Percentiles rank a stretch among this genome's conserved stretches.
phyloP scores from a whole-genome alignment of 2,888 invertebrate species.

The Aelia acuminata region DNA sequence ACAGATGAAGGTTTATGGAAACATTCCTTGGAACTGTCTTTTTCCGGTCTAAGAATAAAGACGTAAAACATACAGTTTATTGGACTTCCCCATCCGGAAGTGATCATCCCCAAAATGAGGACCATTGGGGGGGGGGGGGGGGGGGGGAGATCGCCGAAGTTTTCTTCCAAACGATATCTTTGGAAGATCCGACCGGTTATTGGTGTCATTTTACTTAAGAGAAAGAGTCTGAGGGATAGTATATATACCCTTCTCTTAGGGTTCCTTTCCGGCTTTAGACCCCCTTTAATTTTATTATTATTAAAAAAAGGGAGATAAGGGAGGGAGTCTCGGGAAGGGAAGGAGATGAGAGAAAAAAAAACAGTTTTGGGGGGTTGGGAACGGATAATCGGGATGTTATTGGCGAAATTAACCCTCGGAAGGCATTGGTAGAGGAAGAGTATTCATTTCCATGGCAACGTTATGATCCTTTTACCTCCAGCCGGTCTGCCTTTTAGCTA shows the following conservation, averaged over 20 bases:
- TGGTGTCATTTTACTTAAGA: slow-evolving; percentile 39
- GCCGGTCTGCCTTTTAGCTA: slow-evolving; percentile 32
- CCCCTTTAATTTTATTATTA: slow-evolving; percentile 40
- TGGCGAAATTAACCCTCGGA: slow-evolving; percentile 50
- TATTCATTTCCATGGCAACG: slow-evolving; percentile 55
- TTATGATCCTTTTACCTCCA: slow-evolving; percentile 53
- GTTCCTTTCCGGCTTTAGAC: neutral
- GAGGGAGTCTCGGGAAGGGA: neutral
- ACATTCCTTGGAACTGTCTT: neutral
- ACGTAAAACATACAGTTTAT: neutral
- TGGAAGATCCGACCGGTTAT: neutral
- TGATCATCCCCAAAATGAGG: neutral
- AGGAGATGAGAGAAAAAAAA: neutral
- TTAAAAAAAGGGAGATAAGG: slow-evolving; percentile 13
- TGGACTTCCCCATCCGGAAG: neutral
- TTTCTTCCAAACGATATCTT: neutral
- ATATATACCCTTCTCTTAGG: neutral
- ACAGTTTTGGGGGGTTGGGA: neutral
- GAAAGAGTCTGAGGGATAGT: neutral
- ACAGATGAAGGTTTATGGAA: too few species aligned
- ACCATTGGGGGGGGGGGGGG: neutral
- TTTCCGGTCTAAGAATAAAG: neutral
- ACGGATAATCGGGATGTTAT: slow-evolving; percentile 56
- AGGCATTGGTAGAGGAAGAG: slow-evolving; percentile 6
- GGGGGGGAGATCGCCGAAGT: neutral